These are phyloP conservation scores for Scomberomorus guttatus DNA, from an alignment of 2,797 vertebrate genomes.

Conservation along the genomic window DNA sequence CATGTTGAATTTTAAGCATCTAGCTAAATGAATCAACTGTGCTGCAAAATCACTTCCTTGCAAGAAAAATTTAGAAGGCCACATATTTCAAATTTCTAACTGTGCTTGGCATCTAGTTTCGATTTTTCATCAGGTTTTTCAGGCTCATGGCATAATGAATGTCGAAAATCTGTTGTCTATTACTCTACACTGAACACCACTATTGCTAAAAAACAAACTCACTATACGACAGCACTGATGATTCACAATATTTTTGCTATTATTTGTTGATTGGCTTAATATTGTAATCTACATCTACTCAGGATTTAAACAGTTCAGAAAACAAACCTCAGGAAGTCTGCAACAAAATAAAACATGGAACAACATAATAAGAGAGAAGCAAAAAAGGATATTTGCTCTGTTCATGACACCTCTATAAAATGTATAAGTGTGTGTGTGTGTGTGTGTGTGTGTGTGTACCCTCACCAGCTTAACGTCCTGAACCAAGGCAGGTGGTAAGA, in stretches of 20 bases:
- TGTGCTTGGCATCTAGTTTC: neutral
- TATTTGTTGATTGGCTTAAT: constrained; percentile 41
- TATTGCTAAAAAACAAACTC: constrained; percentile 46
- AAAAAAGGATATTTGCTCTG: neutral
- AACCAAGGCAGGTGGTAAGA: constrained; percentile 98
- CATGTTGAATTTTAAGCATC: neutral
- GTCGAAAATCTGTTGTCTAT: constrained; percentile 21
- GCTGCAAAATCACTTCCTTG: neutral
- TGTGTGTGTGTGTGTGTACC: neutral
- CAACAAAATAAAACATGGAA: constrained; percentile 66
- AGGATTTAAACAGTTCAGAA: constrained; percentile 28
- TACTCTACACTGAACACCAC: constrained; percentile 27
- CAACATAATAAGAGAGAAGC: constrained; percentile 37
- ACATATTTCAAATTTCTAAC: neutral
- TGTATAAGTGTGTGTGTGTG: constrained; percentile 6
- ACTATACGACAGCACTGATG: neutral
- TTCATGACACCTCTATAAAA: neutral
- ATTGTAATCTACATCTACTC: constrained; percentile 41
- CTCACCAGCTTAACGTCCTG: constrained; percentile 97
- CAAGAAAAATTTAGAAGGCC: neutral
- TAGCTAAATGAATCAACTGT: neutral
- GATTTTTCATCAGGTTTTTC: constrained; percentile 22
- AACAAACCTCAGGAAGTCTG: constrained; percentile 80
- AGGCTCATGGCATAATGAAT: constrained; percentile 48
- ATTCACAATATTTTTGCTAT: constrained; percentile 17